phyloP scores from a whole-genome alignment of 2,113 vertebrate genomes.

The Ctenomys sociabilis region DNA sequence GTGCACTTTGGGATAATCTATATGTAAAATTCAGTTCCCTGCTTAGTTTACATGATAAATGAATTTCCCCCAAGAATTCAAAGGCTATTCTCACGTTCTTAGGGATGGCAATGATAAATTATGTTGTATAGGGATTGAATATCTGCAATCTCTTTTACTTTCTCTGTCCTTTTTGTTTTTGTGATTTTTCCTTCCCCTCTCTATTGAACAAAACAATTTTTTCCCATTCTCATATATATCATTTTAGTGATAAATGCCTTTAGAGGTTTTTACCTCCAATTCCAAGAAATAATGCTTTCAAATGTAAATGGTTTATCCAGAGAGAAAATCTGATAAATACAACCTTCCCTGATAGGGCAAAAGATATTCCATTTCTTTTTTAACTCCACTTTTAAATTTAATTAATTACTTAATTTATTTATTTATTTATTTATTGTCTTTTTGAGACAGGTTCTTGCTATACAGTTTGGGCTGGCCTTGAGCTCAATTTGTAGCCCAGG shows the following conservation, averaged over 20 bases:
- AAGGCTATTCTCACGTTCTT: background rate
- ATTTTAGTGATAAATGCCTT: background rate
- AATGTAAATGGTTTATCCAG: background rate
- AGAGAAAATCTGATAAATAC: background rate
- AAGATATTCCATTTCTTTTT: too few species aligned
- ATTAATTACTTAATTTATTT: too few species aligned
- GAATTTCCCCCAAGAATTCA: background rate
- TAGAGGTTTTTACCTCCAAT: background rate
- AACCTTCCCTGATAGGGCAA: background rate
- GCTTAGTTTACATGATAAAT: background rate
- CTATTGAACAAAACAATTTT: background rate
- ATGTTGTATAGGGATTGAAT: background rate
- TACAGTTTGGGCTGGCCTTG: too few species aligned
- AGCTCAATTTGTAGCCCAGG: too few species aligned
- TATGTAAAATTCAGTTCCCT: background rate
- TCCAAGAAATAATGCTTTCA: constrained; percentile 2
- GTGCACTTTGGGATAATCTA: background rate
- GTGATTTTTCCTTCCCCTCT: background rate
- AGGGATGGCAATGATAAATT: background rate
- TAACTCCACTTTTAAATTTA: too few species aligned
- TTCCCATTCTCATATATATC: background rate
- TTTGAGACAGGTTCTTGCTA: too few species aligned
- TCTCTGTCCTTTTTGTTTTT: background rate
- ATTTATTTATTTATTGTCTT: too few species aligned
- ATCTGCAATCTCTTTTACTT: background rate